Base-by-base conservation (phyloP, 2,888 invertebrate species). In the Drosophila crucigera region DNA sequence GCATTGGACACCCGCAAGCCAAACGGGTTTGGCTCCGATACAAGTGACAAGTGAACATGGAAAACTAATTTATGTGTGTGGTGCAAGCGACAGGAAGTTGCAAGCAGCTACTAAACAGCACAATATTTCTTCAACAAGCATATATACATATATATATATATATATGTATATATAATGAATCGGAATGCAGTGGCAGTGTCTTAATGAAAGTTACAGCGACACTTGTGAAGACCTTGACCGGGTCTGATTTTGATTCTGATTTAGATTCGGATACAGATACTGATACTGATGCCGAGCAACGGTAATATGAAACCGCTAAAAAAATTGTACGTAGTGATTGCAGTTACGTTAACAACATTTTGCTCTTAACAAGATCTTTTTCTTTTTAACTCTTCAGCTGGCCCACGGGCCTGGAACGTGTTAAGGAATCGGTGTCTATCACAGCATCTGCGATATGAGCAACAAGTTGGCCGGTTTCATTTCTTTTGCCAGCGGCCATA, bases 51-150 rank as follows among this genome's bases (percentile, higher is more conserved):
- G 83, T 82, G 84, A 91, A 92, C 92, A 92, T 91, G 92, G 78
- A 92, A 92, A 92, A 92, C 92, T 92, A 92, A 92, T 92, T 92
- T 92, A 92, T 91, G 84, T 90, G 78, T 91, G 84, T 89, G 76
- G 73, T 76, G 69, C 86, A 88, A 76, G 77, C 80, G 68, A 78
- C 81, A 82, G 77, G 68, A 76, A 82, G 70, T 84, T 54, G 37
- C 60, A 54, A 14, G 28, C 37, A 73, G 50, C 49, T 61, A 61
- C 52, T 39, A 31, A 37, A 63, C 67, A 64, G 54, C 37, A 25
- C 14, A 19, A 53, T 53, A 43, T 62, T 35, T 43, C 52, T 35
- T 61, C n/a, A 52, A 52, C 50, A 52, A 30, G n/a, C 25, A 16
- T 9, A 16, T n/a, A 35, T 16, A 16, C 4, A n/a, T 7, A 33